Evolutionary conservation across 2,888 invertebrate genomes (phyloP).

Genomic region (Ypsolopha scabrella): DNA sequence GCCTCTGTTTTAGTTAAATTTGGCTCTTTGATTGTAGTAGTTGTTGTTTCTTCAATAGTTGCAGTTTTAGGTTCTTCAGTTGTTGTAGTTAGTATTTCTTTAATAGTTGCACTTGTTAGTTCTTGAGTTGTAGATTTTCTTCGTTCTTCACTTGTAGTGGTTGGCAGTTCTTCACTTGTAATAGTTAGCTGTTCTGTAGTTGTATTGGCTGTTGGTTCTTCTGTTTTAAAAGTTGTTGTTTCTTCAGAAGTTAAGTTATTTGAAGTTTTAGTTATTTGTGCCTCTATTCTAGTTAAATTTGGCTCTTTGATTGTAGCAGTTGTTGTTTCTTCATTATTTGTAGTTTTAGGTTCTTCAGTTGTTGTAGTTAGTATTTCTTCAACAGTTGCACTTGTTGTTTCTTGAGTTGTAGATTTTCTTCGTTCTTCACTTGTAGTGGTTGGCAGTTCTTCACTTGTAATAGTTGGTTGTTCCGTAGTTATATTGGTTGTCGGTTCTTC

Average conservation of each 20-base stretch:
- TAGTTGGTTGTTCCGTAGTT: no score
- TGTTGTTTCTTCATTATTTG: not conserved
- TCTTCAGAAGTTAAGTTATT: no score
- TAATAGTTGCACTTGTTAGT: not conserved
- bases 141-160: not conserved
- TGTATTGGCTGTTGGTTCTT: not conserved
- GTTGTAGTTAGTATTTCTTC: no score
- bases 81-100: not conserved
- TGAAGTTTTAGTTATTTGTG: not conserved
- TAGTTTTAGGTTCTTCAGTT: no score
- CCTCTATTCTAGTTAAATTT: not conserved
- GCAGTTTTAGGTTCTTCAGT: not conserved
- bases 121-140: not conserved
- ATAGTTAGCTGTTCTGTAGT: not conserved
- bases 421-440: no score
- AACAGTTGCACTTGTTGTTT: no score
- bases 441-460: no score
- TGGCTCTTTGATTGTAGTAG: not conserved
- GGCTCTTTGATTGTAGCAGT: not conserved
- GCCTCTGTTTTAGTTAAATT: no score
- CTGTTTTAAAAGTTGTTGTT: no score
- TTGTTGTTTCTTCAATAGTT: not conserved
- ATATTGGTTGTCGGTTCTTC: no score
- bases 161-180: no score
- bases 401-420: no score